Conservation (phyloP, 1,140 invertebrate genomes). For the Platorchestia sp. region DNA sequence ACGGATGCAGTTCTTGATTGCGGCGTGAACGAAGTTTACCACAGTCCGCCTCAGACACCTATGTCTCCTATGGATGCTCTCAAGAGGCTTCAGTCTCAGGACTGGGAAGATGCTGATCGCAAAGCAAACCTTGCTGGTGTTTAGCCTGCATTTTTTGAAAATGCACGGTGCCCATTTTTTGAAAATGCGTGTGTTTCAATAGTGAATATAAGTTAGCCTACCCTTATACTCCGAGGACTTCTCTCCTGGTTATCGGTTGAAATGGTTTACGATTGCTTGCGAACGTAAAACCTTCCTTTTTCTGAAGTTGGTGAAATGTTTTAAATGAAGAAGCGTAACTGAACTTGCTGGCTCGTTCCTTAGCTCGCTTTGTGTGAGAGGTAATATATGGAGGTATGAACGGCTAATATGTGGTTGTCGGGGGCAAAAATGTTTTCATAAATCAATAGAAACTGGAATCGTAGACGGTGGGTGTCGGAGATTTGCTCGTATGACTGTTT, state of each 20-base stretch:
- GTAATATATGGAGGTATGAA: neutral
- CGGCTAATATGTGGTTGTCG: neutral
- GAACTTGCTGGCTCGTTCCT: neutral
- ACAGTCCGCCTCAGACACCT: conserved; percentile 64
- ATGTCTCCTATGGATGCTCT: conserved; percentile 67
- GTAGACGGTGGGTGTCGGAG: neutral
- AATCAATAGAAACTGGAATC: neutral
- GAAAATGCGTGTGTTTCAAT: neutral
- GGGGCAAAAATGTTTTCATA: neutral
- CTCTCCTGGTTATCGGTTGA: neutral
- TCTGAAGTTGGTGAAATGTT: neutral
- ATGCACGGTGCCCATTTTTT: neutral
- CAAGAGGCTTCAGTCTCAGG: conserved; percentile 63
- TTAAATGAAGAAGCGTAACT: neutral
- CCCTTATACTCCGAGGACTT: neutral
- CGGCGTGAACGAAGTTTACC: conserved; percentile 32
- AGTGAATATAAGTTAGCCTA: neutral
- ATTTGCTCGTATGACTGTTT: neutral
- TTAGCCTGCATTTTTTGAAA: neutral
- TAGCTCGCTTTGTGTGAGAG: neutral
- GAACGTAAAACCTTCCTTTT: neutral
- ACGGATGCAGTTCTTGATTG: neutral
- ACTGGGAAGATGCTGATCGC: neutral
- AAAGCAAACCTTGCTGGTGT: neutral
- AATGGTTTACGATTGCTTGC: neutral